Conservation (phyloP, 2,888 invertebrate genomes). For the Sinhomidia bicolor region DNA sequence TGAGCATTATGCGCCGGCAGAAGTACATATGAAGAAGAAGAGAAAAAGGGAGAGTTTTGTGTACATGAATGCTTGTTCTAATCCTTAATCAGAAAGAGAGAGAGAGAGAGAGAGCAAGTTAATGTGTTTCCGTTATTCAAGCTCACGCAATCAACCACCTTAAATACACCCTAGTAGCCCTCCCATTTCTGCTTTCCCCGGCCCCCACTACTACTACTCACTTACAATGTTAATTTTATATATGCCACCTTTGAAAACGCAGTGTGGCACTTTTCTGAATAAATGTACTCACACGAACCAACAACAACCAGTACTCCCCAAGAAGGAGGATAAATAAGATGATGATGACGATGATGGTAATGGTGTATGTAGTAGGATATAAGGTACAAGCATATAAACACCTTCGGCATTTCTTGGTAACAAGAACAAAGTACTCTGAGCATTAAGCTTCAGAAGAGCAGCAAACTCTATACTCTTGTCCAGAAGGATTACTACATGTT, state of each 20-base stretch:
- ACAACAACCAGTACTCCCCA: background rate
- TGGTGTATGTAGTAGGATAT: slow-evolving; percentile 21
- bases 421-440: background rate
- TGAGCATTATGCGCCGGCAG: background rate
- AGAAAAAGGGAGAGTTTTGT: background rate
- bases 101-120: slow-evolving; percentile 61
- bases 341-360: background rate
- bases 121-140: slow-evolving; percentile 72
- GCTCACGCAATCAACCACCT: slow-evolving; percentile 70
- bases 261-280: slow-evolving; percentile 40
- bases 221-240: slow-evolving; percentile 52
- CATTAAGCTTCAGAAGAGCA: too few relatives aligned
- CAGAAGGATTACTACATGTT: slow-evolving; percentile 37
- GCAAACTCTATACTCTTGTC: slow-evolving; percentile 40
- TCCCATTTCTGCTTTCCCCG: slow-evolving; percentile 52
- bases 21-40: background rate
- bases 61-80: slow-evolving; percentile 37
- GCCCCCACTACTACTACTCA: slow-evolving; percentile 48
- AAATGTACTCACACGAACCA: slow-evolving; percentile 23
- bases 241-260: slow-evolving; percentile 53
- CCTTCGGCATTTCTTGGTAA: slow-evolving; percentile 47
- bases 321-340: background rate
- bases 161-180: slow-evolving; percentile 57
- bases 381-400: slow-evolving; percentile 36
- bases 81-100: slow-evolving; percentile 67